Conservation (phyloP, 2,888 invertebrate species). For the Monopis laevigella region DNA sequence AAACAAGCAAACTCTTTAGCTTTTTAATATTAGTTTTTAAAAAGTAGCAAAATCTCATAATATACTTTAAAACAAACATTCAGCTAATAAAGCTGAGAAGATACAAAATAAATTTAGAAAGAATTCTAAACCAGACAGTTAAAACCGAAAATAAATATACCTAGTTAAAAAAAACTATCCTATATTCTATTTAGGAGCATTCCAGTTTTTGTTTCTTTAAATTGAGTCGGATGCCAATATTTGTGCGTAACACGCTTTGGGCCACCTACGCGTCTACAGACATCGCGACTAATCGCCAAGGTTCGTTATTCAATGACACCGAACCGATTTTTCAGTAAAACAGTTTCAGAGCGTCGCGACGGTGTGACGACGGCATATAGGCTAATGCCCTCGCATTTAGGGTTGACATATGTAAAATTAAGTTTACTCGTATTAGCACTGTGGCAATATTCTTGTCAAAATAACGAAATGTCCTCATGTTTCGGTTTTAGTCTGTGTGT, state of each 20-base stretch:
- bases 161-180: conserved; percentile 1
- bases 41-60: too few relatives aligned
- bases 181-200: neutral
- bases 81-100: too few relatives aligned
- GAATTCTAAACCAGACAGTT: too few relatives aligned
- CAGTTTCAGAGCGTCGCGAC: conserved; percentile 52
- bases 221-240: conserved; percentile 43
- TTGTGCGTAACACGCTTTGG: conserved; percentile 48
- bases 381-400: conserved; percentile 26
- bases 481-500: too few relatives aligned
- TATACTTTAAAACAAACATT: too few relatives aligned
- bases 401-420: too few relatives aligned
- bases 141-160: neutral
- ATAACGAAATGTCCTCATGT: too few relatives aligned
- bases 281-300: conserved; percentile 62
- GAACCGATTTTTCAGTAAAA: conserved; percentile 61
- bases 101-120: too few relatives aligned
- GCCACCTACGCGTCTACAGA: conserved; percentile 53
- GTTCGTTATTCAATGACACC: conserved; percentile 58
- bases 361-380: conserved; percentile 54
- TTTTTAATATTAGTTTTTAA: too few relatives aligned
- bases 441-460: too few relatives aligned
- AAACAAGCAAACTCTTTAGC: too few relatives aligned
- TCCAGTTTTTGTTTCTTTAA: conserved; percentile 5
- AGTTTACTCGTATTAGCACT: too few relatives aligned